phyloP scores from a whole-genome alignment of 2,113 vertebrate species.

The Dunckerocampus dactyliophorus region DNA sequence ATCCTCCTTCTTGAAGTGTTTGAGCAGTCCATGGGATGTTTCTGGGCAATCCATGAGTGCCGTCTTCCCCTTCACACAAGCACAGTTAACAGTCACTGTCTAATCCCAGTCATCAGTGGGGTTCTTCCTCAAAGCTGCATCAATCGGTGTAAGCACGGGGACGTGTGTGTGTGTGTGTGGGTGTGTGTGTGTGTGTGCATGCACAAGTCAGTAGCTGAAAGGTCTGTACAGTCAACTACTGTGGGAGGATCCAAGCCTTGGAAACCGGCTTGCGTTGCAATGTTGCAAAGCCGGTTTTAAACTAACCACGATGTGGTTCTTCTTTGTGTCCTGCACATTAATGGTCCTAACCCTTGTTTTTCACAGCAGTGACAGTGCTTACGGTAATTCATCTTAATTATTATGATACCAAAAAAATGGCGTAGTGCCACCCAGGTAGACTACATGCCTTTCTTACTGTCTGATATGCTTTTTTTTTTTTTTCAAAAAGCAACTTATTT shows the following conservation, averaged over 20 bases:
- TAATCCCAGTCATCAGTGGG: constrained; percentile 37
- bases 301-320: constrained; percentile 1
- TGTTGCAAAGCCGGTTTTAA: constrained; percentile 61
- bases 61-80: constrained; percentile 15
- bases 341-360: background rate
- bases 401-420: background rate
- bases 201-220: constrained; percentile 9
- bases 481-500: background rate
- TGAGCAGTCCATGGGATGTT: constrained; percentile 33
- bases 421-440: background rate
- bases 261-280: constrained; percentile 51
- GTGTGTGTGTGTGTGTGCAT: background rate
- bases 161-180: background rate
- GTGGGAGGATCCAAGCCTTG: constrained; percentile 40
- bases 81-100: background rate
- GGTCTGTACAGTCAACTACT: constrained; percentile 4
- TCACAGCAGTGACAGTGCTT: no score
- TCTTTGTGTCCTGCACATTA: constrained; percentile 6
- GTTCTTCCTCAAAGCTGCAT: constrained; percentile 28
- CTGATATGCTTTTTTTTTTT: background rate
- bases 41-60: constrained; percentile 40
- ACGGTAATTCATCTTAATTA: no score
- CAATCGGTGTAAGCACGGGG: constrained; percentile 4
- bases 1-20: constrained; percentile 73
- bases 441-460: background rate